Evolutionary conservation across 64 coral and sea anemone species (phyloP).

Genomic region (Dendronephthya gigantea): DNA sequence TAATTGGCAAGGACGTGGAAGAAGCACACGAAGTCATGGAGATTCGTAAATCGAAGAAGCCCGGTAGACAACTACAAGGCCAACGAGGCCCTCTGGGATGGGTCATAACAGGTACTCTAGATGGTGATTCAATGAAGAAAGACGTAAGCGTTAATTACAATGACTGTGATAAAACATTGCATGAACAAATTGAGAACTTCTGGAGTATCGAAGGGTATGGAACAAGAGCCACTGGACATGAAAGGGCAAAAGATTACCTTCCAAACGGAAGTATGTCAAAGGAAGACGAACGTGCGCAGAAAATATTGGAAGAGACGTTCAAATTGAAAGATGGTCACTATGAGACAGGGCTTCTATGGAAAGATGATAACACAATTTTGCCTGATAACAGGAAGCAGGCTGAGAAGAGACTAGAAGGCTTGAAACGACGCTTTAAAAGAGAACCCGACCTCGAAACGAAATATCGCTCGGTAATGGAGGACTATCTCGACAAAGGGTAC

Average conservation of each 20-base stretch:
- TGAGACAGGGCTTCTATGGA: not conserved
- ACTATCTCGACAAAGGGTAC: not conserved
- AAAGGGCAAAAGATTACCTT: not conserved
- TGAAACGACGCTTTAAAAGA: not conserved
- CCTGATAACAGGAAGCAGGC: not conserved
- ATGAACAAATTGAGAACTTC: conserved; percentile 34
- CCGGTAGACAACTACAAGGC: not conserved
- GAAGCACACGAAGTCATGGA: not conserved
- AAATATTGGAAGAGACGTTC: not conserved
- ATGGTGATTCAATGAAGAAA: not conserved
- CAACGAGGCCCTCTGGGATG: conserved; percentile 23
- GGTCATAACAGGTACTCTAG: conserved; percentile 27
- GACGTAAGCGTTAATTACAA: conserved; percentile 8
- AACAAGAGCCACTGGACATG: not conserved
- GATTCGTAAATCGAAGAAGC: not conserved
- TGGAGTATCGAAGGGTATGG: conserved; percentile 32
- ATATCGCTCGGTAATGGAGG: not conserved
- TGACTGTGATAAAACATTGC: not conserved
- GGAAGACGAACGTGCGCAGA: not conserved
- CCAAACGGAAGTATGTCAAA: not conserved
- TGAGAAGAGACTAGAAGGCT: not conserved
- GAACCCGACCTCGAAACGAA: not conserved
- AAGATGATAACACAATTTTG: not conserved
- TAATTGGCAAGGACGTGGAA: conserved; percentile 28
- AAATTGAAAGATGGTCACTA: not conserved